Evolutionary conservation across 2,888 invertebrate genomes (phyloP), one percentile per base, ranked within the genome.

Genomic region (Nemapogon koenigi): DNA sequence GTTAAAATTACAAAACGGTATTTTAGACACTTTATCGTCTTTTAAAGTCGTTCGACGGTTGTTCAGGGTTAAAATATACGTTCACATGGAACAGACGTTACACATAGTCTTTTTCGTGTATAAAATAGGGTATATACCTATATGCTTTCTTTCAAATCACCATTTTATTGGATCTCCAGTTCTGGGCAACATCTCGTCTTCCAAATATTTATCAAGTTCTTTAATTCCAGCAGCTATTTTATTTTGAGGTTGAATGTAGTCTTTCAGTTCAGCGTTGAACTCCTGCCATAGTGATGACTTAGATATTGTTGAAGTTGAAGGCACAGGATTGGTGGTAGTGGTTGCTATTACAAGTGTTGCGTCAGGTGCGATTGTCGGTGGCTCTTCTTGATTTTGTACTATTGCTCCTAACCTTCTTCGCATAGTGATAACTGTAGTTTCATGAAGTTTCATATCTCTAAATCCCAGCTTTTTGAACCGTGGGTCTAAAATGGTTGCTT

Each of bases 121-220:
- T 38, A 38, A 4, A 41, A 16, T 13, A 29, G 19, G 3, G 37
- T 33, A 16, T 35, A 41, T 16, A 38, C 30, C 14, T 16, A 8
- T 22, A 35, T 37, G 16, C 38, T 15, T 4, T 32, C 31, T 28
- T 37, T 19, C 40, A n/a, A n/a, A n/a, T n/a, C 40, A 40, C 40
- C 37, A 40, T 37, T 32, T 42, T 39, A 42, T 29, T 11, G 42
- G 42, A 35, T 42, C 38, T 15, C 35, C 10, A n/a, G n/a, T n/a
- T n/a, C n/a, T n/a, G n/a, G n/a, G n/a, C n/a, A n/a, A n/a, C n/a
- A n/a, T n/a, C n/a, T n/a, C n/a, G n/a, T 41, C 35, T 16, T 35
- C 35, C 14, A 41, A 17, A 35, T 41, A 37, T 41, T 28, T 41
- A 19, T 41, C 33, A 14, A 38, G 30, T 16, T 37, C 37, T 16